A percentile compares a stretch with the other conserved stretches of the same genome.
These are phyloP conservation scores for Drepana arcuata DNA, from an alignment of 1,140 invertebrate species.

Conservation along the genomic window DNA sequence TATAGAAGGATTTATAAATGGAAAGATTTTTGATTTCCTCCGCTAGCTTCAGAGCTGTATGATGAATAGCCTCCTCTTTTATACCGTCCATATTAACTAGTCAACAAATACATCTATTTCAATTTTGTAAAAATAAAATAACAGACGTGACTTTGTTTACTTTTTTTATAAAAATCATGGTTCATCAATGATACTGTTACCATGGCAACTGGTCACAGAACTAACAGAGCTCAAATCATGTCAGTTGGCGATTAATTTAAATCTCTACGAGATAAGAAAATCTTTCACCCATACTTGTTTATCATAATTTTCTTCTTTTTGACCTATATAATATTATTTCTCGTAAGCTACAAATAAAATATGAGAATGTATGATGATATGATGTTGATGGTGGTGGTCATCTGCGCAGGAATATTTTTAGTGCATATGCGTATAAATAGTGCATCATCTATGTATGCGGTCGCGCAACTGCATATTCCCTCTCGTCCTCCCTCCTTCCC, in stretches of 20 bases:
- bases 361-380: too few species aligned
- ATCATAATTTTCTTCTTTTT: too few species aligned
- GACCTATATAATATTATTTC: too few species aligned
- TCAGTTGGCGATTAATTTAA: conserved; percentile 5
- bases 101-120: conserved; percentile 21
- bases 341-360: too few species aligned
- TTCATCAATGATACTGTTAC: conserved; percentile 30
- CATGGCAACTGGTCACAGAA: conserved; percentile 20
- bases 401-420: too few species aligned
- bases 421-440: too few species aligned
- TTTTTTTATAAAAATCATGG: conserved; percentile 36
- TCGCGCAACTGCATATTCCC: too few species aligned
- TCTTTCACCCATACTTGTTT: too few species aligned
- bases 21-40: conserved; percentile 73
- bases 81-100: conserved; percentile 61
- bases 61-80: conserved; percentile 72
- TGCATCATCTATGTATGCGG: too few species aligned
- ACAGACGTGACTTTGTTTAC: conserved; percentile 30
- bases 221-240: background rate
- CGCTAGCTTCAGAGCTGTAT: conserved; percentile 73
- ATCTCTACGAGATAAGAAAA: too few species aligned
- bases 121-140: conserved; percentile 32
- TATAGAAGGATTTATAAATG: conserved; percentile 74
- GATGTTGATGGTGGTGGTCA: too few species aligned
- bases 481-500: too few species aligned